Conservation (phyloP, 2,797 vertebrate genomes). For the Mus spretus region DNA sequence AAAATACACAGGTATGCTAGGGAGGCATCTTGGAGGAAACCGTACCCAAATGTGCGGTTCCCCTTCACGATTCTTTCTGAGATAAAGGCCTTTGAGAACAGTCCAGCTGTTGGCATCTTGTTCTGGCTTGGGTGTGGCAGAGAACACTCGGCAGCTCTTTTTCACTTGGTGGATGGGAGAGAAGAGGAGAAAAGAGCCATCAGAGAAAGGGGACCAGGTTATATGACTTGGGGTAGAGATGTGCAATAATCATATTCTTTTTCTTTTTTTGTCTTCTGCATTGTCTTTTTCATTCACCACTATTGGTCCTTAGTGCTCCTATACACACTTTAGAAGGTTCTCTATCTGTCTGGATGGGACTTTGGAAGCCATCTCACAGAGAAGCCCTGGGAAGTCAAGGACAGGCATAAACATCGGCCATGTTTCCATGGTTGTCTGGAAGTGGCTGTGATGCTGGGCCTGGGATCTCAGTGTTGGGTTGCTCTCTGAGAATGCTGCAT, state of each 20-base stretch:
- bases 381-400: neutral
- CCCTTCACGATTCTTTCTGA: neutral
- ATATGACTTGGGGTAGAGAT: neutral
- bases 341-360: neutral
- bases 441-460: neutral
- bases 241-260: neutral
- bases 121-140: neutral
- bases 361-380: neutral
- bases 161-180: neutral
- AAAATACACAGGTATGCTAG: neutral
- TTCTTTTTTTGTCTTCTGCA: neutral
- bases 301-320: neutral
- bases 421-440: neutral
- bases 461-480: neutral
- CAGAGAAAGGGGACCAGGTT: neutral
- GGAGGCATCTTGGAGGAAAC: accelerated
- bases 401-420: neutral
- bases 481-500: slow-evolving; percentile 4
- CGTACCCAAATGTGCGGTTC: neutral
- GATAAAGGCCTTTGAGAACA: neutral
- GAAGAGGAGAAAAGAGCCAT: neutral
- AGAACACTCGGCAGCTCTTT: neutral
- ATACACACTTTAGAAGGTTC: neutral
- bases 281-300: neutral
- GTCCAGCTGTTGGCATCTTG: neutral